phyloP scores from a whole-genome alignment of 2,888 invertebrate species.

The Drosophila trichaetosa region DNA sequence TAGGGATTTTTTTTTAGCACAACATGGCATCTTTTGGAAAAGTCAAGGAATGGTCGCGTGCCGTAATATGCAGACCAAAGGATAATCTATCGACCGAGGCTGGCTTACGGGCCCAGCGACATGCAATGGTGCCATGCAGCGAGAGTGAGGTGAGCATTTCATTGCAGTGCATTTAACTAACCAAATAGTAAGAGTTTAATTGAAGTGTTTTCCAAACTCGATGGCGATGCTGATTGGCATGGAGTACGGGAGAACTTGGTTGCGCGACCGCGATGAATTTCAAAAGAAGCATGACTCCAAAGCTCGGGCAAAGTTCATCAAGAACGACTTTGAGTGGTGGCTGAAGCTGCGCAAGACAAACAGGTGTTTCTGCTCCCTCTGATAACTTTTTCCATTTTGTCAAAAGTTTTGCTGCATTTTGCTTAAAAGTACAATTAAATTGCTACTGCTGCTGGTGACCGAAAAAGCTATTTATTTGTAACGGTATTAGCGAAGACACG shows the following conservation, averaged over 20 bases:
- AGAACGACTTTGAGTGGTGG: conserved; percentile 74
- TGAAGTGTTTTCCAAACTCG: conserved; percentile 43
- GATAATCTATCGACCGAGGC: conserved; percentile 69
- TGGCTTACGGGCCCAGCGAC: conserved; percentile 24
- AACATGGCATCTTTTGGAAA: conserved; percentile 13
- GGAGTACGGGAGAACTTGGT: conserved; percentile 73
- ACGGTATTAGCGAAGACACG: conserved; percentile 40
- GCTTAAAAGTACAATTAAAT: background rate
- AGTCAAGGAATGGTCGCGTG: conserved; percentile 60
- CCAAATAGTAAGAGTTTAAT: background rate
- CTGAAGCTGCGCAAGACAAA: conserved; percentile 60
- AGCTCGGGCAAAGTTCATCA: conserved; percentile 55
- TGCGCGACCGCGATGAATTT: conserved; percentile 59
- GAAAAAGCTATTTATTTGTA: conserved; percentile 21
- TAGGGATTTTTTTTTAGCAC: background rate
- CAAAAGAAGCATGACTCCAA: conserved; percentile 16
- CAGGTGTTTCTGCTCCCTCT: conserved; percentile 53
- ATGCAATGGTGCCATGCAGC: conserved; percentile 58
- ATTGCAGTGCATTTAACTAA: background rate
- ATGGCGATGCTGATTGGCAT: conserved; percentile 60
- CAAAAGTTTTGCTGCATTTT: conserved; percentile 1
- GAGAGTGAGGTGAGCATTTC: conserved; percentile 64
- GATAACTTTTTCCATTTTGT: conserved; percentile 14
- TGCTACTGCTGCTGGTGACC: background rate
- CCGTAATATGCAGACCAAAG: conserved; percentile 54